phyloP scores from a whole-genome alignment of 2,113 vertebrate species.

The Hyperoodon ampullatus region DNA sequence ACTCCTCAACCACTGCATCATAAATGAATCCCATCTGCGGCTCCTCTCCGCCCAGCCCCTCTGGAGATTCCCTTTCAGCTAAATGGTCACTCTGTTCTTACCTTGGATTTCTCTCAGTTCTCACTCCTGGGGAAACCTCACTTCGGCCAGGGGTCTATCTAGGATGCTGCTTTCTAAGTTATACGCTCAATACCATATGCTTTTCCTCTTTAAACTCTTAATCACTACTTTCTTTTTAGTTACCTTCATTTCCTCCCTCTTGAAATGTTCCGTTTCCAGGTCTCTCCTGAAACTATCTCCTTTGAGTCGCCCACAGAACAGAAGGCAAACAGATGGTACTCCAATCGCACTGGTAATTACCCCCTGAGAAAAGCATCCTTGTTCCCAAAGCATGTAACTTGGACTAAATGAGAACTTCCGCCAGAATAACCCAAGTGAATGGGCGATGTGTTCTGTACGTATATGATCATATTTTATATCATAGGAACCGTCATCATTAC shows the following conservation, averaged over 20 bases:
- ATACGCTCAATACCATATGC: slow-evolving; percentile 45
- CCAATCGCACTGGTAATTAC: slow-evolving; percentile 53
- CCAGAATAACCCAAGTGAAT: slow-evolving; percentile 54
- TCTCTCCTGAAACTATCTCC: slow-evolving; percentile 48
- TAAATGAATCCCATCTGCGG: slow-evolving; percentile 69
- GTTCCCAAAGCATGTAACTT: slow-evolving; percentile 67
- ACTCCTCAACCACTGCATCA: background rate
- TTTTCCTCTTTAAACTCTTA: slow-evolving; percentile 63
- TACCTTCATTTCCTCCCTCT: slow-evolving; percentile 48
- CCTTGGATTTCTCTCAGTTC: background rate
- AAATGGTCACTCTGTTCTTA: slow-evolving; percentile 50
- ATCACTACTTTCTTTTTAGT: slow-evolving; percentile 56
- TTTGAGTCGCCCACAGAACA: slow-evolving; percentile 57
- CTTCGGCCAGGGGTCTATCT: background rate
- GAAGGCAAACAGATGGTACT: slow-evolving; percentile 69
- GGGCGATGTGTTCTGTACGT: background rate
- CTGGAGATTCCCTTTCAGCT: background rate
- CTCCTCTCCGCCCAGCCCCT: background rate
- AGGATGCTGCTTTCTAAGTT: slow-evolving; percentile 45
- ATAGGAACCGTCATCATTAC: background rate
- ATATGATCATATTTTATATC: background rate
- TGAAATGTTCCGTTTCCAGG: slow-evolving; percentile 45
- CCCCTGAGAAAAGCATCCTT: slow-evolving; percentile 57
- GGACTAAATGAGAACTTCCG: slow-evolving; percentile 59
- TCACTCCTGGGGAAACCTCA: slow-evolving; percentile 9